Conservation (phyloP, 2,888 invertebrate species). For the Hypsopygia costalis region DNA sequence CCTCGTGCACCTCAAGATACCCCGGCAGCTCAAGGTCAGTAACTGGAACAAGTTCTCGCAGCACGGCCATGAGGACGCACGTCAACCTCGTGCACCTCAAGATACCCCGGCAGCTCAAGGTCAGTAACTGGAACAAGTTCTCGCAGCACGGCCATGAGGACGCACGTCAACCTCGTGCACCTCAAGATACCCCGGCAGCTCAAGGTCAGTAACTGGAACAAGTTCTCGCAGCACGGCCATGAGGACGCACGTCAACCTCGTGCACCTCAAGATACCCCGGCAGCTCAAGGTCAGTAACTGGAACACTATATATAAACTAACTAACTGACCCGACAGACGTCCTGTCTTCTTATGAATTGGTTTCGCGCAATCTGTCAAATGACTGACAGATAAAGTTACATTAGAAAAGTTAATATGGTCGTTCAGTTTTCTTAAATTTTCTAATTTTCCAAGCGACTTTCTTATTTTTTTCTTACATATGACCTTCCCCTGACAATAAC, state of each 20-base stretch:
- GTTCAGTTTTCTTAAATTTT: too few relatives aligned
- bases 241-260: conserved; percentile 43
- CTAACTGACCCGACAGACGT: too few relatives aligned
- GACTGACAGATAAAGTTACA: too few relatives aligned
- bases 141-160: not conserved
- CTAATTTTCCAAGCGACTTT: too few relatives aligned
- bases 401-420: too few relatives aligned
- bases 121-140: conserved; percentile 8
- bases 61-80: conserved; percentile 62
- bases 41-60: conserved; percentile 45
- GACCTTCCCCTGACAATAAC: too few relatives aligned
- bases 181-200: conserved; percentile 42
- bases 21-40: conserved; percentile 34
- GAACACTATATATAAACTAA: too few relatives aligned
- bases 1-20: conserved; percentile 56
- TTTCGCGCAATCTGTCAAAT: too few relatives aligned
- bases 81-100: conserved; percentile 60
- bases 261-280: conserved; percentile 50
- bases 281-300: conserved; percentile 33
- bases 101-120: conserved; percentile 38
- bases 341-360: too few relatives aligned
- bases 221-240: not conserved
- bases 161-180: conserved; percentile 57
- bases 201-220: conserved; percentile 26
- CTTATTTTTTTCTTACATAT: too few relatives aligned